Evolutionary conservation across 2,113 vertebrate genomes (phyloP).

Genomic region (Osmerus eperlanus): DNA sequence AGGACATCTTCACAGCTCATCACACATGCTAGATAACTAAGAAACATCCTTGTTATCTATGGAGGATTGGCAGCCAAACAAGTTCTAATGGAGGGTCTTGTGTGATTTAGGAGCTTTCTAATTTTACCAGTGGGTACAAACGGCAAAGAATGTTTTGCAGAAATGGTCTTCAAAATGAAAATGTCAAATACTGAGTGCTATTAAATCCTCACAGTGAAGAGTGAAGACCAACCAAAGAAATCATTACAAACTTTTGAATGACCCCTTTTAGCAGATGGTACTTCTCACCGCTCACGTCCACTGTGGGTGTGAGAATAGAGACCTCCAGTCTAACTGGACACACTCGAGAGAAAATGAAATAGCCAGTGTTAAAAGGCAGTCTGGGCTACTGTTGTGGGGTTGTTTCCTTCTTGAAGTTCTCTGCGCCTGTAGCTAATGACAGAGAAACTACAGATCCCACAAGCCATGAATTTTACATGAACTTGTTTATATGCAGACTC

Average conservation of each 20-base stretch:
- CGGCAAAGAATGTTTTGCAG: too few species aligned
- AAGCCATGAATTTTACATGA: constrained; percentile 66
- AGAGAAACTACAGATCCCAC: constrained; percentile 59
- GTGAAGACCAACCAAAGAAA: not conserved
- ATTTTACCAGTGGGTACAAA: too few species aligned
- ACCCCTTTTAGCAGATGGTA: not conserved
- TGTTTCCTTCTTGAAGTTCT: constrained; percentile 36
- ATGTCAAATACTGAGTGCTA: constrained; percentile 18
- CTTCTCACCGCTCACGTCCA: too few species aligned
- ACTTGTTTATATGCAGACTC: constrained; percentile 51
- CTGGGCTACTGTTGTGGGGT: not conserved
- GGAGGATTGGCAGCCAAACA: not conserved
- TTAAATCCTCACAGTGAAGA: constrained; percentile 1
- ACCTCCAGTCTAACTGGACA: not conserved
- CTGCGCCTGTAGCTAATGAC: constrained; percentile 60
- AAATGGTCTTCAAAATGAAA: constrained; percentile 19
- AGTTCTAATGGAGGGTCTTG: not conserved
- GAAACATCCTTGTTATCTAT: not conserved
- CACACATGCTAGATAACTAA: not conserved
- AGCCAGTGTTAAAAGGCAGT: not conserved
- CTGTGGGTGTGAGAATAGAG: too few species aligned
- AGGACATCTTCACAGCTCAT: too few species aligned
- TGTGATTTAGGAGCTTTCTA: not conserved
- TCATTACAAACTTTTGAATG: constrained; percentile 7
- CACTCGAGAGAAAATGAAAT: not conserved